Conservation (phyloP, 23 tunicate species). For the Trididemnum nubilum region DNA sequence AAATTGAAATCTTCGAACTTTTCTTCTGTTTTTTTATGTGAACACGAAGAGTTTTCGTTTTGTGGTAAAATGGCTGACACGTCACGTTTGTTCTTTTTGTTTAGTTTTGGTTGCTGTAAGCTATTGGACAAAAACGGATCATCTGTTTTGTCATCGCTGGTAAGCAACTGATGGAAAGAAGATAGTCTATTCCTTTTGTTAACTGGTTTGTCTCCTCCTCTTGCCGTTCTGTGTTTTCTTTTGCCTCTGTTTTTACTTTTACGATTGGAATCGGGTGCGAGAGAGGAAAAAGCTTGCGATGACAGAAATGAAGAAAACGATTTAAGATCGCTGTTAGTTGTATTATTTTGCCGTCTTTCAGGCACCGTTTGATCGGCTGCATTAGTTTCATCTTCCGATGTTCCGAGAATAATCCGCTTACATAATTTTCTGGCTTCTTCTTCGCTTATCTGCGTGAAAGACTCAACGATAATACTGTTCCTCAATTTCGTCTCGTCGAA, state of each 20-base stretch:
- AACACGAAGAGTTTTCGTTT: neutral
- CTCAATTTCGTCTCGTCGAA: neutral
- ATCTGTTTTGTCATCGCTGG: neutral
- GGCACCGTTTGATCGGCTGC: neutral
- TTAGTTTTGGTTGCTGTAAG: neutral
- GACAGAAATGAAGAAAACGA: neutral
- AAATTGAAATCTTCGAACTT: constrained; percentile 46
- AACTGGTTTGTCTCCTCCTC: neutral
- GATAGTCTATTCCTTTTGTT: neutral
- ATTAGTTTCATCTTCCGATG: neutral
- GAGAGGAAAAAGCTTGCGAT: constrained; percentile 13
- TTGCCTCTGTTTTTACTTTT: neutral
- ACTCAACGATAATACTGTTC: neutral
- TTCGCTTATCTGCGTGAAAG: neutral
- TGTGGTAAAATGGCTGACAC: constrained; percentile 3
- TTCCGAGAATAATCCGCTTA: constrained; percentile 1
- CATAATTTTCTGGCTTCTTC: constrained; percentile 14
- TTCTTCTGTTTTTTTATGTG: neutral
- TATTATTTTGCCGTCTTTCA: neutral
- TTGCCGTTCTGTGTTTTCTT: constrained; percentile 9
- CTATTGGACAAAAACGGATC: neutral
- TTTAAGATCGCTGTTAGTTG: neutral
- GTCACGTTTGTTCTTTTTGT: constrained; percentile 3
- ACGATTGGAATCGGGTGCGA: neutral
- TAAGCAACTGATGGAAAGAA: constrained; percentile 1